Conservation (phyloP, 2,113 vertebrate genomes). For the Odocoileus hemionus region DNA sequence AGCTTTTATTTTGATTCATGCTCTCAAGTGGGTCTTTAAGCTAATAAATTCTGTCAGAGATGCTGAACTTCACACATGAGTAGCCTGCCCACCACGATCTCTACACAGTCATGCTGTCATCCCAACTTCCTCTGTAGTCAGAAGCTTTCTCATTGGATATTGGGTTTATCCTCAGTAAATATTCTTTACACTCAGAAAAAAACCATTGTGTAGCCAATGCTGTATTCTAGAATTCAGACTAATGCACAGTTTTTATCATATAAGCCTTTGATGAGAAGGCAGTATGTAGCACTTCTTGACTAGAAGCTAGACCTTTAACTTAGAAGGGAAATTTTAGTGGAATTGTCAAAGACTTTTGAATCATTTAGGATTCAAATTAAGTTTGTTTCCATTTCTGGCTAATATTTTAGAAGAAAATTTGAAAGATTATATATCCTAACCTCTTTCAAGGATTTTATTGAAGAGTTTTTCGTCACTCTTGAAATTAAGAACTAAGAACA, state of each 20-base stretch:
- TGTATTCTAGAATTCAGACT: not conserved
- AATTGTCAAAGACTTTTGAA: not conserved
- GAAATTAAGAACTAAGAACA: not conserved
- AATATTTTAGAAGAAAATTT: not conserved
- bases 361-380: not conserved
- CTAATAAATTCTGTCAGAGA: not conserved
- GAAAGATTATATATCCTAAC: not conserved
- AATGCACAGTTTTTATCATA: fast-evolving
- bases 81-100: not conserved
- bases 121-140: not conserved
- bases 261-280: not conserved
- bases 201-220: not conserved
- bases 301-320: not conserved
- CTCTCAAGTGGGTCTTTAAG: not conserved
- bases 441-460: not conserved
- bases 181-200: not conserved
- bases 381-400: not conserved
- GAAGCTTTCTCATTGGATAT: not conserved
- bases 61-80: not conserved
- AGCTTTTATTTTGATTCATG: not conserved
- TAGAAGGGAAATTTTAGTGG: not conserved
- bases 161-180: not conserved
- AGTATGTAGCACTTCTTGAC: fast-evolving
- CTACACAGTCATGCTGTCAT: not conserved
- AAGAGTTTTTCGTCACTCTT: not conserved